Evolutionary conservation across 2,888 invertebrate species (phyloP).

Genomic region (Acanthosepion lycidas): DNA sequence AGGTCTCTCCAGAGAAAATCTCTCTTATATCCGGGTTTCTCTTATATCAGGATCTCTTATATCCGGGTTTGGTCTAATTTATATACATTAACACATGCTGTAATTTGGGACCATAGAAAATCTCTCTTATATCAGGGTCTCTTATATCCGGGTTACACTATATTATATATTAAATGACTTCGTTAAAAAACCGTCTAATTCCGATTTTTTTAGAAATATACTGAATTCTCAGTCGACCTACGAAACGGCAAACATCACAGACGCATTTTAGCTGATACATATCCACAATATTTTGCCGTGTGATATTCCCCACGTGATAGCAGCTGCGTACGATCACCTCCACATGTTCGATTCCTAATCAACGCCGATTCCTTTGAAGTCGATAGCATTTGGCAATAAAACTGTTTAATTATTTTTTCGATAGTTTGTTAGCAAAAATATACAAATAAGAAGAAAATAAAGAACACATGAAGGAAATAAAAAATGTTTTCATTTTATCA

Average conservation of each 20-base stretch:
- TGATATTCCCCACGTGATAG: not conserved
- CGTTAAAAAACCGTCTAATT: no score
- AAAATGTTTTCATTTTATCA: not conserved
- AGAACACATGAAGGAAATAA: not conserved
- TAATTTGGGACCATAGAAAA: no score
- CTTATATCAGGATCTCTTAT: no score
- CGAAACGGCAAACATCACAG: not conserved
- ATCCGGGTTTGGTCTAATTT: no score
- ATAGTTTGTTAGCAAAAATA: not conserved
- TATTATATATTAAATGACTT: no score
- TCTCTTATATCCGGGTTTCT: no score
- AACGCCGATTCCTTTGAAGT: not conserved
- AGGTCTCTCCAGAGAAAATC: no score
- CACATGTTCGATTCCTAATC: constrained; percentile 13
- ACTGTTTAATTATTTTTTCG: constrained; percentile 20
- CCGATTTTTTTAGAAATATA: no score
- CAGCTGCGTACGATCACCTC: not conserved
- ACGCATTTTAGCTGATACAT: not conserved
- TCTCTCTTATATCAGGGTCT: no score
- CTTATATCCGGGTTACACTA: no score
- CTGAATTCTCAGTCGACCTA: not conserved
- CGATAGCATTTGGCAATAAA: constrained; percentile 33
- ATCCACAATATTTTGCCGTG: not conserved
- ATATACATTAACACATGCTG: no score
- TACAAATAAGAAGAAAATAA: not conserved